Base-by-base conservation (phyloP, 2,888 invertebrate species). In the Parochlus steinenii region DNA sequence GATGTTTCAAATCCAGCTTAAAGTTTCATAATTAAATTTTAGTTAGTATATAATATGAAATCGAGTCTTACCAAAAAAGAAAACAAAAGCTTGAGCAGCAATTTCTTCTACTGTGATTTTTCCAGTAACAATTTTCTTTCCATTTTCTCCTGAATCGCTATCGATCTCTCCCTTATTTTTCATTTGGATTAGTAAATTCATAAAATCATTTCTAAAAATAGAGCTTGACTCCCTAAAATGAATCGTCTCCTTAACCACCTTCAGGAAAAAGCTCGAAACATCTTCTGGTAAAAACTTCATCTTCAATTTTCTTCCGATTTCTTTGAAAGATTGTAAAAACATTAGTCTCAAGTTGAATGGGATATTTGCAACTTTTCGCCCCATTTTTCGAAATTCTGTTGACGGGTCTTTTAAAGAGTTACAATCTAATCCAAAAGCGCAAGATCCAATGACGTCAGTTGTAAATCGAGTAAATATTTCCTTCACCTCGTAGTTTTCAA, bases 111-210 rank as follows among this genome's bases (percentile, higher is more conserved):
- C 17, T 5, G 31, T 31, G 5, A 37, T 14, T 11, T 18, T 24
- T 3, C 30, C 31, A n/a, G n/a, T n/a, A n/a, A n/a, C n/a, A n/a
- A n/a, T n/a, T n/a, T n/a, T n/a, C n/a, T n/a, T n/a, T n/a, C n/a
- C n/a, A 23, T 24, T 16, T 24, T 20, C 32, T 36, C 19, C 15
- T 6, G 12, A 37, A 10, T 51, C 52, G 40, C 48, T 43, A 37
- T 50, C 43, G 36, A 61, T 40, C 30, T 46, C 43, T 16, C 53
- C 55, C 38, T 61, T 55, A 31, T 62, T 58, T 42, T 63, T 64
- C 16, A 69, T 44, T 27, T 69, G 57, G 17, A 66, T 55, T 29
- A 69, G 49, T 3, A 69, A 46, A 42, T 71, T 66, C 32, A 74
- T 48, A 45, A 67, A 67, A 45, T 69, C 69, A 40, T 64, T 63